Conservation (phyloP, 2,797 vertebrate species). For the Artibeus lituratus region DNA sequence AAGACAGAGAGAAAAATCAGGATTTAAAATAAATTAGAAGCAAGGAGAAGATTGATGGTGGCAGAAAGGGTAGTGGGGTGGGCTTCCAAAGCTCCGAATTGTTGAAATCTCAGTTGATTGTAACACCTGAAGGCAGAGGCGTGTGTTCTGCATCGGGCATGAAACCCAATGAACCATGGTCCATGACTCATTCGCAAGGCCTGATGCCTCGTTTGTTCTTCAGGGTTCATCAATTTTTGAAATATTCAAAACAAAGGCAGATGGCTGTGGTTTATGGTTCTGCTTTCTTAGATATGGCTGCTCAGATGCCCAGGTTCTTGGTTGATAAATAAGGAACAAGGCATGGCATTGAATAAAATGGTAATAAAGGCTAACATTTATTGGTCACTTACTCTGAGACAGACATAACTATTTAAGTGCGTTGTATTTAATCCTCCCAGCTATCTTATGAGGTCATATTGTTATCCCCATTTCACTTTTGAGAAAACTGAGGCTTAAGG, state of each 20-base stretch:
- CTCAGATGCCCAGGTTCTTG: neutral
- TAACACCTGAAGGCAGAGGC: neutral
- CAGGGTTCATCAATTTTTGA: constrained; percentile 34
- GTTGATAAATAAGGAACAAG: neutral
- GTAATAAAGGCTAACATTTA: neutral
- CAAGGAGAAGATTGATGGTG: neutral
- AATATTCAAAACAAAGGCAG: constrained; percentile 59
- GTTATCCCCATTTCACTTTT: neutral
- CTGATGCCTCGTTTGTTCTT: neutral
- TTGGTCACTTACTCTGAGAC: neutral
- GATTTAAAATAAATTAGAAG: neutral
- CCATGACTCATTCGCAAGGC: neutral
- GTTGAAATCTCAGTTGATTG: neutral
- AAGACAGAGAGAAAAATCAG: neutral
- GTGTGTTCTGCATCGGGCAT: rapidly evolving
- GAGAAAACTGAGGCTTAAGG: neutral
- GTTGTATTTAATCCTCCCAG: neutral
- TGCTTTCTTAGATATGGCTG: neutral
- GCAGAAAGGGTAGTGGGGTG: neutral
- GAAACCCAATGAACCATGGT: neutral
- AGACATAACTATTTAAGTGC: neutral
- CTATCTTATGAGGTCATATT: neutral
- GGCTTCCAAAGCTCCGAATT: neutral
- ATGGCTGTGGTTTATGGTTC: constrained; percentile 11
- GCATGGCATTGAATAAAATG: neutral